Base-by-base conservation (phyloP, 2,888 invertebrate species). In the Apamea monoglypha region DNA sequence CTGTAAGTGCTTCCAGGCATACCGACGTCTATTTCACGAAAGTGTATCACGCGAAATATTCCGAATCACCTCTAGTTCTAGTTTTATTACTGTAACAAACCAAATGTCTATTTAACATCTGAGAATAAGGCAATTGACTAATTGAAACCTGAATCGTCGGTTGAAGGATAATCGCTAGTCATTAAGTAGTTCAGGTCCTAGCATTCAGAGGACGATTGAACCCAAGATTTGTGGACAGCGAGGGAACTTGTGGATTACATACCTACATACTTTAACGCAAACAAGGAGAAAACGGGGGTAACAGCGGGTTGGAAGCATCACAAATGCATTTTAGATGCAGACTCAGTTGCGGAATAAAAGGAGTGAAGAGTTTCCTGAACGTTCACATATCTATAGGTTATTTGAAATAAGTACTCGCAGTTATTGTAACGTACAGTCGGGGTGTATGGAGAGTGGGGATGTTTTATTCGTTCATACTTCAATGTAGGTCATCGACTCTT, bases 261-360 rank as follows among this genome's bases (percentile, higher is more conserved):
- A 87, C 72, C 78, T 83, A 81, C 76, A 86, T 86, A 88, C 73
- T 83, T 87, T 77, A 79, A 69, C 68, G 76, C 67, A 75, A 81
- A 85, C 81, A 82, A 83, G 84, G 69, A 78, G 86, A 83, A 88
- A 90, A 90, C 83, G 78, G 83, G 81, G 81, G 88, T 87, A 90
- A 87, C 89, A 89, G 88, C 87, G 87, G 87, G 85, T 80, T 47
- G 80, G 84, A 90, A 90, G 90, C 90, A 90, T 91, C 89, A 84
- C 87, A 91, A 92, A 92, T 92, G 92, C 91, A 93, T 93, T 94
- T 92, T 91, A 92, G 88, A 91, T 91, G 90, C 89, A 89, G 88
- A 84, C 88, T 80, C 90, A 90, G 91, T 90, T 89, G 89, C 87
- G 85, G 85, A 88, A 88, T 88, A 85, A 91, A 92, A 88, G 86